Evolutionary conservation across 2,797 vertebrate species (phyloP).

Genomic region (Lutra lutra): DNA sequence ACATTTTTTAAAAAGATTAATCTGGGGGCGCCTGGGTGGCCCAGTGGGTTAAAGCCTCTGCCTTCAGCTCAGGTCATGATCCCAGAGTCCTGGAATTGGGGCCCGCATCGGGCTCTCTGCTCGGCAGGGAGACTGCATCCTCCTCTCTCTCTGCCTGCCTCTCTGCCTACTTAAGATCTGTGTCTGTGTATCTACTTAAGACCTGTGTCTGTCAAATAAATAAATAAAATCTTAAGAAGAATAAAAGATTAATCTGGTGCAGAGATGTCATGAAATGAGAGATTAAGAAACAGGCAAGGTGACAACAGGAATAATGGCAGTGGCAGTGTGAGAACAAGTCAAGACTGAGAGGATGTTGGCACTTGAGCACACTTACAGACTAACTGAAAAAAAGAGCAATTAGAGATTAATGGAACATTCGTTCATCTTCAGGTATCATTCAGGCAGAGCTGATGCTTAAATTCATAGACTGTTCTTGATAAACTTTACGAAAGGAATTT

Average conservation of each 20-base stretch:
- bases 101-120: too few relatives aligned
- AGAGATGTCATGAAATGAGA: not conserved
- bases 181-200: too few relatives aligned
- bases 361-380: not conserved
- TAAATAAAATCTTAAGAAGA: too few relatives aligned
- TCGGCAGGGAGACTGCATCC: too few relatives aligned
- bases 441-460: not conserved
- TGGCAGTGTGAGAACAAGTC: not conserved
- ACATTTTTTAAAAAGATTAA: not conserved
- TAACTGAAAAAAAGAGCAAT: not conserved
- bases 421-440: not conserved
- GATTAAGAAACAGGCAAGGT: not conserved
- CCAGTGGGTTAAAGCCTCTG: too few relatives aligned
- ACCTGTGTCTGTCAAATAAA: too few relatives aligned
- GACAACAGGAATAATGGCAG: not conserved
- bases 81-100: too few relatives aligned
- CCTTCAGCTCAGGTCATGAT: too few relatives aligned
- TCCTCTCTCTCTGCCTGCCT: too few relatives aligned
- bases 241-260: not conserved
- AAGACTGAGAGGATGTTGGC: not conserved
- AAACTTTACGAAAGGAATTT: not conserved
- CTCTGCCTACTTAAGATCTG: too few relatives aligned
- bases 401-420: not conserved
- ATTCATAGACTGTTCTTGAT: not conserved
- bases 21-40: not conserved